phyloP scores from a whole-genome alignment of 2,113 vertebrate genomes.

The Phyllostomus discolor region DNA sequence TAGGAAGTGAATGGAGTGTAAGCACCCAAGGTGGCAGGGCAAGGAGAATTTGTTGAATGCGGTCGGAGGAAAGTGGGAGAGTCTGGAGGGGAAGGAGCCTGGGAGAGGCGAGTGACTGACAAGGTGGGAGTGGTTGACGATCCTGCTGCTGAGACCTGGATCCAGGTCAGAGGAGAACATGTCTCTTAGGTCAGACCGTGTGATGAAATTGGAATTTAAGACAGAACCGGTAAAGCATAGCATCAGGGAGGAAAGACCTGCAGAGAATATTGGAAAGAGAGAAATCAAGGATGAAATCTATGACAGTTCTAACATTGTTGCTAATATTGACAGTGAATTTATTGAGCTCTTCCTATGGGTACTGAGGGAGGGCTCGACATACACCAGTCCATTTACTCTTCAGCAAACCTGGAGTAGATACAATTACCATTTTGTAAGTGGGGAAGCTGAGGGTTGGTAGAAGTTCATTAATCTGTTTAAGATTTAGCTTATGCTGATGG shows the following conservation, averaged over 20 bases:
- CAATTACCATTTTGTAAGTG: neutral
- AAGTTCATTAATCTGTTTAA: neutral
- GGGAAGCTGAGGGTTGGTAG: neutral
- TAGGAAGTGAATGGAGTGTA: neutral
- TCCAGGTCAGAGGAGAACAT: neutral
- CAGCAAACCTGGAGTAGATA: neutral
- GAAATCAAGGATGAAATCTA: neutral
- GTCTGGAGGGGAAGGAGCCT: neutral
- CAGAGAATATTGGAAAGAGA: neutral
- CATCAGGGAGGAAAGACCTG: neutral
- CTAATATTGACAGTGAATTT: neutral
- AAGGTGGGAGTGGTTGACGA: neutral
- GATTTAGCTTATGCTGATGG: neutral
- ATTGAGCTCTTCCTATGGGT: neutral
- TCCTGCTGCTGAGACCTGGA: neutral
- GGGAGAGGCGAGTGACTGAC: neutral
- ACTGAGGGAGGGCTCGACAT: neutral
- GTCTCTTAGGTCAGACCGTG: neutral
- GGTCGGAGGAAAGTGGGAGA: neutral
- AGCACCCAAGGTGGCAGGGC: too few relatives aligned
- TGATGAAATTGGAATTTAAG: neutral
- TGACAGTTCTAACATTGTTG: neutral
- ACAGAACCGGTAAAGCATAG: neutral
- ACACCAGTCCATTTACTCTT: neutral
- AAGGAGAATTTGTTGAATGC: neutral